These are phyloP conservation scores for Lochmaea crataegi DNA, from an alignment of 2,888 invertebrate genomes.

Conservation along the genomic window DNA sequence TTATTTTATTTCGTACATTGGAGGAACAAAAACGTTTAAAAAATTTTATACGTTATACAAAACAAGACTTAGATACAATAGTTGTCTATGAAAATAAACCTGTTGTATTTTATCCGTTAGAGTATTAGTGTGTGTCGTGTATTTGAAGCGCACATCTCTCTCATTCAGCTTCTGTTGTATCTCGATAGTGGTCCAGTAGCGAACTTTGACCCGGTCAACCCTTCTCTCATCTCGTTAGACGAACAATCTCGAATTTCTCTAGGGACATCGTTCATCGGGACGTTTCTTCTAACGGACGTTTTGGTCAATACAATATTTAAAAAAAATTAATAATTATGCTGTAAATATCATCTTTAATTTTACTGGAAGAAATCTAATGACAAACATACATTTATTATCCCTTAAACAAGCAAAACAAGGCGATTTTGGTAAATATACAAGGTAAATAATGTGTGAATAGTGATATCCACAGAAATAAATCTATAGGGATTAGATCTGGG, in stretches of 20 bases:
- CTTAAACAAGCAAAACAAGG: no score
- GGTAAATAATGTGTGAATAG: no score
- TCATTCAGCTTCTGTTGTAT: slow-evolving; percentile 15
- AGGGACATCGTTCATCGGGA: slow-evolving; percentile 5
- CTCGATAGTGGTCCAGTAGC: slow-evolving; percentile 11
- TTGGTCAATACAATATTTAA: not conserved
- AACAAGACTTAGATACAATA: not conserved
- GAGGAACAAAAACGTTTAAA: not conserved
- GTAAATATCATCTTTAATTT: no score
- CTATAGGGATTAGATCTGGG: no score
- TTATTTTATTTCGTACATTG: not conserved
- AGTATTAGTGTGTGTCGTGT: not conserved
- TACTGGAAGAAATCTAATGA: no score
- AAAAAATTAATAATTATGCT: not conserved
- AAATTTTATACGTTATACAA: not conserved
- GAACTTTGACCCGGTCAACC: slow-evolving; percentile 22
- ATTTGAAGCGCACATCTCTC: not conserved
- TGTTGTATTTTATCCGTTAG: slow-evolving; percentile 20
- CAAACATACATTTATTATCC: no score
- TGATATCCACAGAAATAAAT: no score
- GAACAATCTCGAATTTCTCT: slow-evolving; percentile 16
- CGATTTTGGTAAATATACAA: no score
- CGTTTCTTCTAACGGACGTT: slow-evolving; percentile 2
- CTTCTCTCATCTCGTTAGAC: slow-evolving; percentile 15
- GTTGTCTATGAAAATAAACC: slow-evolving; percentile 13